Base-by-base conservation (phyloP, 2,888 invertebrate species). In the Acanthopleura granulata region DNA sequence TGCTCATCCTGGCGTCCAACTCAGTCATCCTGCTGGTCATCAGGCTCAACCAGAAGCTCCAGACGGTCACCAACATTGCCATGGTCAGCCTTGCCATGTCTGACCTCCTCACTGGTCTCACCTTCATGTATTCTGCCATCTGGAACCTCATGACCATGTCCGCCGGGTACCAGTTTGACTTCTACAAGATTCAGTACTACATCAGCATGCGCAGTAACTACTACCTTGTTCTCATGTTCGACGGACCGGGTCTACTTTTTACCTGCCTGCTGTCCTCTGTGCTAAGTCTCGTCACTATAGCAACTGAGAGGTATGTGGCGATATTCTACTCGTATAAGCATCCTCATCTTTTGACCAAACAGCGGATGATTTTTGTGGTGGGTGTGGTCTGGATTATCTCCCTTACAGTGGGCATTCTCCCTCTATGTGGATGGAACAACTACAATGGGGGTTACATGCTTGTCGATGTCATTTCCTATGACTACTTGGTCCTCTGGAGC, bases 221-320 rank as follows among this genome's bases (percentile, higher is more conserved):
- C 40, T 80, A 76, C 62, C 71, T 78, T 22, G 78, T 78, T 62
- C 49, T 80, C 61, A 75, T 75, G 14, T 72, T 80, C 22, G 80
- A 80, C 22, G 80, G 80, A 50, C 76, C 80, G 0, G 80, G 78
- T 0, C 72, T 78, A 15, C 51, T 80, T 18, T 80, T 80, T 72
- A 75, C 76, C 14, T 77, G 80, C 62, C 75, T 80, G 76, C 77
- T 80, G 78, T 80, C 80, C 22, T 78, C 78, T 27, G 76, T 78
- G 25, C 62, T 80, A 4, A 80, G 77, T 51, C 73, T 80, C 3
- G 74, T 71, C 11, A 62, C 78, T 6, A 80, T 80, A 49, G 78
- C 80, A 14, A 49, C 70, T 16, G 80, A 80, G 16, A 62, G 80
- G 49, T 78, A 77, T 18, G 74, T 80, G 15, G 80, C 78, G 15